Conservation (phyloP, 2,113 vertebrate genomes). For the Mus pahari region DNA sequence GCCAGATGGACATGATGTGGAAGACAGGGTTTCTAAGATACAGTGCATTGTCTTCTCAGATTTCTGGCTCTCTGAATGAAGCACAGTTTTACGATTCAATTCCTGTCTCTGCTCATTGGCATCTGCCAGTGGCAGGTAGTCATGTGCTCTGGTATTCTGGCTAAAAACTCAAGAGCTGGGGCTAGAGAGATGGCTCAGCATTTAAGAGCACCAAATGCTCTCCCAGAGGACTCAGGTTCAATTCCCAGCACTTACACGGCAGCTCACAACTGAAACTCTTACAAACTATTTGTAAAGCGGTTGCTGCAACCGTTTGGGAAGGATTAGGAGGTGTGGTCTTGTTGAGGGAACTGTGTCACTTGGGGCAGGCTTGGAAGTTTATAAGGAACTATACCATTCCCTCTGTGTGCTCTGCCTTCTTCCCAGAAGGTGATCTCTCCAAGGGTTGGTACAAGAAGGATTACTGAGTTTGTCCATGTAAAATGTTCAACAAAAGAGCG, state of each 20-base stretch:
- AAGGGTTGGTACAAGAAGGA: fast-evolving
- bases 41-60: background rate
- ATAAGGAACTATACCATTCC: background rate
- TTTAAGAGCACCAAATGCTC: no score
- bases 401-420: background rate
- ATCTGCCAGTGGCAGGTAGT: background rate
- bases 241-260: no score
- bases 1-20: background rate
- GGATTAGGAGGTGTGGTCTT: no score
- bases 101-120: background rate
- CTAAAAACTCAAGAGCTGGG: background rate
- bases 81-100: background rate
- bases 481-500: background rate
- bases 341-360: background rate
- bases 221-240: no score
- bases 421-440: no score
- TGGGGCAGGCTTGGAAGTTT: background rate
- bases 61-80: background rate
- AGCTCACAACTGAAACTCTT: no score
- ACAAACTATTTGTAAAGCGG: no score
- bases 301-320: background rate
- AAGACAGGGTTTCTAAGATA: background rate
- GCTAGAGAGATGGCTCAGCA: no score
- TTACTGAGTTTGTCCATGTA: no score
- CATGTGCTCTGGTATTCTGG: background rate